Conservation (phyloP, 2,888 invertebrate species). For the Agonopterix subpropinquella region DNA sequence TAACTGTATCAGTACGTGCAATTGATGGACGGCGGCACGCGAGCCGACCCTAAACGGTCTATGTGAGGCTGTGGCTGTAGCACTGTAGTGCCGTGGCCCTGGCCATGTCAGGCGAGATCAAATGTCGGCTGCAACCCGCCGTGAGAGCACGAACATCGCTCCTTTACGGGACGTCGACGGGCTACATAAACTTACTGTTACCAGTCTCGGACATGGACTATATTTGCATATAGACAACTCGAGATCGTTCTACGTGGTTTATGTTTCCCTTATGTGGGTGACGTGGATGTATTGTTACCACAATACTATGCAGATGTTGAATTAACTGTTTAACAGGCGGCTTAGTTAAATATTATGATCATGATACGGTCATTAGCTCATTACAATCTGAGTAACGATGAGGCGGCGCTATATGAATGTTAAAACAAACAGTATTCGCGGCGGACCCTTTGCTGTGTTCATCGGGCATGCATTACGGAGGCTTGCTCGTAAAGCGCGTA, state of each 20-base stretch:
- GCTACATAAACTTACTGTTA: constrained; percentile 6
- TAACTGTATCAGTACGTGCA: constrained; percentile 49
- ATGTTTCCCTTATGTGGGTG: constrained; percentile 30
- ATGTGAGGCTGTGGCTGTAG: constrained; percentile 24
- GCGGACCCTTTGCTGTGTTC: constrained; percentile 51
- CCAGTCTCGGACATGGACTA: constrained; percentile 18
- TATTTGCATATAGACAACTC: constrained; percentile 26
- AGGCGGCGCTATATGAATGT: constrained; percentile 39
- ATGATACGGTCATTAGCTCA: constrained; percentile 50
- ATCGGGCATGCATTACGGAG: constrained; percentile 35
- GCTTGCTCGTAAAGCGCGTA: constrained; percentile 39
- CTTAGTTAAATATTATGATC: constrained; percentile 31
- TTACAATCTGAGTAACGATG: constrained; percentile 51
- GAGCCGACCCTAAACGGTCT: constrained; percentile 40
- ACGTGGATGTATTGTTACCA: constrained; percentile 25
- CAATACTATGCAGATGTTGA: constrained; percentile 24
- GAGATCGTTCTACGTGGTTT: constrained; percentile 25
- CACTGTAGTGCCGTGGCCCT: constrained; percentile 20
- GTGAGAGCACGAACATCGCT: constrained; percentile 44
- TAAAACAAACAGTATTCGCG: constrained; percentile 54
- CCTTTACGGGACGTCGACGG: constrained; percentile 33
- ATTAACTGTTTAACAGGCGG: constrained; percentile 17
- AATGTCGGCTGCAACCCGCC: constrained; percentile 46
- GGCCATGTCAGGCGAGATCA: constrained; percentile 47
- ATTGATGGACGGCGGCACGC: constrained; percentile 46